Base-by-base conservation (phyloP, 2,113 vertebrate species). In the Syngnathus scovelli region DNA sequence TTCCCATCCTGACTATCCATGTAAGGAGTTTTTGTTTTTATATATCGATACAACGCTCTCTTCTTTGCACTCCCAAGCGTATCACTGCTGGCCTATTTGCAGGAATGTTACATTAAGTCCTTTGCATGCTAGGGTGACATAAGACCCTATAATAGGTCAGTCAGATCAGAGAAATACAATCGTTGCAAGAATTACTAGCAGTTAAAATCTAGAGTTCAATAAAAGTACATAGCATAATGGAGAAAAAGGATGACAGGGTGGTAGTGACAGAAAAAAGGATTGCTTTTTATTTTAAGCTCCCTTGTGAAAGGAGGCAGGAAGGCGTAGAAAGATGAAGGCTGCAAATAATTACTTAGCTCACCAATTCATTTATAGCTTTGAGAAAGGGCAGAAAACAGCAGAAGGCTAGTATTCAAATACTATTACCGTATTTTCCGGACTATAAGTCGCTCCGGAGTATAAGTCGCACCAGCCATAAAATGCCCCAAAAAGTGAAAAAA, bases 161-260 rank as follows among this genome's bases (percentile, higher is more conserved):
- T 78, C 67, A 82, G 68, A 79, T 80, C 84, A 87, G 84, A 87
- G 72, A 78, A 23, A 54, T 6, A 61, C 36, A 21, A 8, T 87
- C 78, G 82, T 69, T 43, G 18, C 54, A 46, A 64, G 64, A 73
- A 72, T 78, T 83, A 83, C 79, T 69, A 76, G 74, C 21, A 71
- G 77, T 69, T 65, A 83, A 86, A 84, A 87, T 82, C 85, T 79
- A 64, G 68, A 61, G 63, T 64, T 77, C 69, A 55, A 76, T 37
- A 12, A 61, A 61, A 37, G 60, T 66, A 63, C 55, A 18, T 23
- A 12, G 64, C 38, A 43, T 58, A 65, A 73, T 16, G 67, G 61
- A 67, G 52, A 61, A 65, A 63, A 36, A 43, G 41, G 37, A 52
- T 44, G 49, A 8, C 27, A 33, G 18, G 1, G 21, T 39, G 58